Conservation (phyloP, 2,888 invertebrate species). For the Acanthacorydalis orientalis region DNA sequence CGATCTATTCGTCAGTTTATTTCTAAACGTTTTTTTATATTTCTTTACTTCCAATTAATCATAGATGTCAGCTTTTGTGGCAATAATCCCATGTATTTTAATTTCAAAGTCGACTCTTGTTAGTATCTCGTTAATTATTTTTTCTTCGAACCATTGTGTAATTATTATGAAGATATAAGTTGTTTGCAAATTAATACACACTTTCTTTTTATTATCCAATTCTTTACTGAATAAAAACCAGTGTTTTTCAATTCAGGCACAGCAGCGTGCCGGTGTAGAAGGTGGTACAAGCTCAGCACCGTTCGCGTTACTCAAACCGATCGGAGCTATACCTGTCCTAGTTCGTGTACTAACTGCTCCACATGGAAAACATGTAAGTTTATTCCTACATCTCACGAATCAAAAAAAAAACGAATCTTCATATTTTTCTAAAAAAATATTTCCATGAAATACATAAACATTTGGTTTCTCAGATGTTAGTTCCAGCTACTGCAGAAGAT, state of each 20-base stretch:
- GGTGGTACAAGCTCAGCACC: slow-evolving; percentile 25
- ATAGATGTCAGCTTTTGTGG: no score
- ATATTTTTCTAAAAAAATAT: neutral
- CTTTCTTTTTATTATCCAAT: no score
- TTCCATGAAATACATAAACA: neutral
- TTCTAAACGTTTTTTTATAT: no score
- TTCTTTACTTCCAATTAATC: no score
- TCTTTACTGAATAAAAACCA: no score
- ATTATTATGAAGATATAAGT: no score
- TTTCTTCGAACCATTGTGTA: no score
- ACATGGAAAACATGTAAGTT: slow-evolving; percentile 30
- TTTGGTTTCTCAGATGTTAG: slow-evolving; percentile 34
- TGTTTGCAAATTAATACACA: no score
- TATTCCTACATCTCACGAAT: slow-evolving; percentile 2
- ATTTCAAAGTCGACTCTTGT: no score
- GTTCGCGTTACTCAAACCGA: slow-evolving; percentile 50
- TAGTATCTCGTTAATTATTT: no score
- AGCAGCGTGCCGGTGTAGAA: neutral
- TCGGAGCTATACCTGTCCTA: slow-evolving; percentile 46
- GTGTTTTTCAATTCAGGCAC: neutral
- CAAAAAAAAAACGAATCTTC: neutral
- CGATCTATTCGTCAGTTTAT: no score
- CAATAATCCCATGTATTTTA: no score
- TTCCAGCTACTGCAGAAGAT: slow-evolving; percentile 56
- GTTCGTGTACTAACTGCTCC: slow-evolving; percentile 47